Conservation (phyloP, 2,888 invertebrate species). For the Sipha maydis region DNA sequence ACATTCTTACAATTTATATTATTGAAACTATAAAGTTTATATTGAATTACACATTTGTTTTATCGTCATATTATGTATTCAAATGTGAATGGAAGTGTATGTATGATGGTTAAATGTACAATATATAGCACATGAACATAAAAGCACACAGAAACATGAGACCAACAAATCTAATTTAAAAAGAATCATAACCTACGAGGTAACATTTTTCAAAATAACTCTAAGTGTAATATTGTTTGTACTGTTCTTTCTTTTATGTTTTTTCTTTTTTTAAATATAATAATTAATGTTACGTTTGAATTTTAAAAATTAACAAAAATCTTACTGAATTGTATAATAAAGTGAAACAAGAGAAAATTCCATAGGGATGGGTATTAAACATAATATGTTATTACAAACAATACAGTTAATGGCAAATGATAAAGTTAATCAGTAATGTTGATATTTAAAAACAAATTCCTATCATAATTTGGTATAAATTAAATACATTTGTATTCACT, state of each 20-base stretch:
- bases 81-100: background rate
- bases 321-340: background rate
- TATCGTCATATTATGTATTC: background rate
- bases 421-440: background rate
- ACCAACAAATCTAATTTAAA: constrained; percentile 8
- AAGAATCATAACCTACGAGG: constrained; percentile 47
- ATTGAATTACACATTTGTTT: constrained; percentile 6
- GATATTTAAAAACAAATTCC: background rate
- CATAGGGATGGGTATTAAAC: constrained; percentile 32
- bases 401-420: background rate
- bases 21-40: constrained; percentile 43
- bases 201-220: constrained; percentile 46
- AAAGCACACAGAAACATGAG: background rate
- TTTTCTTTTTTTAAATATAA: background rate
- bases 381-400: background rate
- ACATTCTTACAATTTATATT: constrained; percentile 56
- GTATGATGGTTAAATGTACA: background rate
- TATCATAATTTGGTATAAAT: background rate
- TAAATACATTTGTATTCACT: background rate
- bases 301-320: background rate
- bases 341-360: constrained; percentile 51
- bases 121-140: too few species aligned
- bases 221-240: constrained; percentile 22
- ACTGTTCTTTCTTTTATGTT: background rate
- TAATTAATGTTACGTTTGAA: background rate